Conservation (phyloP, 1,140 invertebrate genomes). For the honey bee (Apis mellifera) region DNA sequence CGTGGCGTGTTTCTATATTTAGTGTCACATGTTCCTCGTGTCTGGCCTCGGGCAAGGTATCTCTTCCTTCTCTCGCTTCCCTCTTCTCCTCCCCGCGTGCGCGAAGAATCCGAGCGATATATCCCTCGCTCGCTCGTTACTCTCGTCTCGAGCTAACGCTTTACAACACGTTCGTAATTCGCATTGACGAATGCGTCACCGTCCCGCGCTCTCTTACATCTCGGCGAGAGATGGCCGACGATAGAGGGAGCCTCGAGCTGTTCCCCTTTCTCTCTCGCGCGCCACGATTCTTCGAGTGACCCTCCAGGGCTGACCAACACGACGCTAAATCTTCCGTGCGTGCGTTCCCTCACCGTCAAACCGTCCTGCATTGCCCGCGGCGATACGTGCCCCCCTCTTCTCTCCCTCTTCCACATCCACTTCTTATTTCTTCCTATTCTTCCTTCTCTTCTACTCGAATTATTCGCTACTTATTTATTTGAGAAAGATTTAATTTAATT, state of each 20-base stretch:
- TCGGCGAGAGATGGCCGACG: constrained; percentile 3
- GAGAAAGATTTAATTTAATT: too few relatives aligned
- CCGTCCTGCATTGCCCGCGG: constrained; percentile 39
- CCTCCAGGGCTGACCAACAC: constrained; percentile 46
- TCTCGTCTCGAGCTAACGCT: neutral
- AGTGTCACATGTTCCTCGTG: constrained; percentile 61
- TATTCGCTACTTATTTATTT: too few relatives aligned
- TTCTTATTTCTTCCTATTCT: constrained; percentile 37
- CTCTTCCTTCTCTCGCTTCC: constrained; percentile 11
- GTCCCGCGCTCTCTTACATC: constrained; percentile 4
- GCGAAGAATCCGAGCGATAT: neutral
- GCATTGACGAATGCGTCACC: constrained; percentile 27
- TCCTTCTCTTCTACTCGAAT: neutral
- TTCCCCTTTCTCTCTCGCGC: neutral
- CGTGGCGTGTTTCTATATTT: constrained; percentile 57
- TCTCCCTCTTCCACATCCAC: neutral
- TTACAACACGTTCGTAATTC: constrained; percentile 17
- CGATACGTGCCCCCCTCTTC: constrained; percentile 8
- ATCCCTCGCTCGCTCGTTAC: neutral
- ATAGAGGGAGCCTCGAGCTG: neutral
- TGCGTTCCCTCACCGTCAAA: constrained; percentile 29
- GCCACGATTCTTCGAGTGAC: constrained; percentile 28
- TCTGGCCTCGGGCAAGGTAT: constrained; percentile 49
- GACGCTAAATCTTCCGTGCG: constrained; percentile 23
- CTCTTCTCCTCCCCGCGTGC: too few relatives aligned